These are phyloP conservation scores for Dermatophagoides farinae DNA, from an alignment of 1,140 invertebrate species.

Conservation along the genomic window DNA sequence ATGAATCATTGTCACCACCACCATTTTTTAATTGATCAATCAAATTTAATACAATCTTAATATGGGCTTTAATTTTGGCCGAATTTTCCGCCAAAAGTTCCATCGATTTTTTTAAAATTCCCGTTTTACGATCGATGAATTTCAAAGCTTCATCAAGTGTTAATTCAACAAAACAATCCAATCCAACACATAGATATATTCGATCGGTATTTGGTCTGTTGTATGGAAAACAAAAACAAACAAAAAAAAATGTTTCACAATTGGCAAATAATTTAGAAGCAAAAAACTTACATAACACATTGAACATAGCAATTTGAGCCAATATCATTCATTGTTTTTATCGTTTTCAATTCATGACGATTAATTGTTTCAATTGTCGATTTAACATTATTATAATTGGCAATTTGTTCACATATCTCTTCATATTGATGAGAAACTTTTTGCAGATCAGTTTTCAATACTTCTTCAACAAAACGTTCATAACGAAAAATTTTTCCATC, in stretches of 20 bases:
- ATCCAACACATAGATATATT: constrained; percentile 49
- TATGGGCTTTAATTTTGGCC: constrained; percentile 48
- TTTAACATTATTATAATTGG: constrained; percentile 50
- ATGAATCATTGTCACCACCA: no score
- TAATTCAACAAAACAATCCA: constrained; percentile 51
- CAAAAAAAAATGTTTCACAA: not conserved
- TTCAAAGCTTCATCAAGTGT: constrained; percentile 42
- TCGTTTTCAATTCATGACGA: constrained; percentile 10
- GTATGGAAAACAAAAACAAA: not conserved
- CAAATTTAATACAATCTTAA: constrained; percentile 40
- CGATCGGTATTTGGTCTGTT: constrained; percentile 36
- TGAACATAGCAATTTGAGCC: constrained; percentile 20
- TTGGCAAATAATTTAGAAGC: not conserved
- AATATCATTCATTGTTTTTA: constrained; percentile 18
- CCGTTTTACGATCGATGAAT: constrained; percentile 45
- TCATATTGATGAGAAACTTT: constrained; percentile 37
- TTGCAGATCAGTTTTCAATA: constrained; percentile 17
- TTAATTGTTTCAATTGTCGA: constrained; percentile 36
- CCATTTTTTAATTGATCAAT: not conserved
- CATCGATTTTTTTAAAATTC: constrained; percentile 33
- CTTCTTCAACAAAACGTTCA: constrained; percentile 20
- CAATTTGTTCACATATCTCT: constrained; percentile 39
- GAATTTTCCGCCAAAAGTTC: constrained; percentile 40
- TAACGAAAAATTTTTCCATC: constrained; percentile 11
- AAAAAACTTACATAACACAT: constrained; percentile 28